Percentiles rank a stretch among this genome's conserved stretches.
Evolutionary conservation across 2,888 invertebrate species (phyloP).

Genomic region (Microplitis deprimator): DNA sequence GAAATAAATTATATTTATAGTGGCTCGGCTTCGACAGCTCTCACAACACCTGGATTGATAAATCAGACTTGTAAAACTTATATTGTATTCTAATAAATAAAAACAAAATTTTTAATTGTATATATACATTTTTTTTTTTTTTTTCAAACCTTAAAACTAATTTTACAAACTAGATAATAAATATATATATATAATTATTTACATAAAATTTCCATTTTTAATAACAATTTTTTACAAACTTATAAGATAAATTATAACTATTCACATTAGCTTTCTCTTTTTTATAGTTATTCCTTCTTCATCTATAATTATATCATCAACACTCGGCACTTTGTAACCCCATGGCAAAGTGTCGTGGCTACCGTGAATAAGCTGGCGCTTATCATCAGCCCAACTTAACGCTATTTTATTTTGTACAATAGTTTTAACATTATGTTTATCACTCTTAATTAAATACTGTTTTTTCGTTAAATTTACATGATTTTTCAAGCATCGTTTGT

Average conservation of each 20-base stretch:
- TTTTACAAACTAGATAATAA: too few relatives aligned
- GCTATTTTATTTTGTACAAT: conserved; percentile 32
- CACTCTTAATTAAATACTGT: background rate
- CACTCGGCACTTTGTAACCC: conserved; percentile 15
- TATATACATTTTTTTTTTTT: background rate
- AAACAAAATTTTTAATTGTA: too few relatives aligned
- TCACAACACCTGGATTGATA: conserved; percentile 41
- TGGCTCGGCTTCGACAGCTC: conserved; percentile 38
- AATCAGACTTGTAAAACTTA: background rate
- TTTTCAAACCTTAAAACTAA: background rate
- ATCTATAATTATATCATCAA: too few relatives aligned
- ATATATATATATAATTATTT: too few relatives aligned
- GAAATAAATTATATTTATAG: conserved; percentile 31
- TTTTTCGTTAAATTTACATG: background rate
- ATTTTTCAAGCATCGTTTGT: conserved; percentile 7
- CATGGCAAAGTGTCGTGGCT: conserved; percentile 36
- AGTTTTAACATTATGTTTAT: conserved; percentile 12
- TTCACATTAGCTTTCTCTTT: too few relatives aligned
- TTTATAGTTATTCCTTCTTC: too few relatives aligned
- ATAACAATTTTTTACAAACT: too few relatives aligned
- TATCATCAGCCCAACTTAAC: conserved; percentile 35
- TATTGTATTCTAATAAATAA: too few relatives aligned
- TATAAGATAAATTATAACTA: too few relatives aligned
- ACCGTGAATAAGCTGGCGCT: conserved; percentile 6
- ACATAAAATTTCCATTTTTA: too few relatives aligned